Base-by-base conservation (phyloP, 1,140 invertebrate genomes). In the Andricus grossulariae region DNA sequence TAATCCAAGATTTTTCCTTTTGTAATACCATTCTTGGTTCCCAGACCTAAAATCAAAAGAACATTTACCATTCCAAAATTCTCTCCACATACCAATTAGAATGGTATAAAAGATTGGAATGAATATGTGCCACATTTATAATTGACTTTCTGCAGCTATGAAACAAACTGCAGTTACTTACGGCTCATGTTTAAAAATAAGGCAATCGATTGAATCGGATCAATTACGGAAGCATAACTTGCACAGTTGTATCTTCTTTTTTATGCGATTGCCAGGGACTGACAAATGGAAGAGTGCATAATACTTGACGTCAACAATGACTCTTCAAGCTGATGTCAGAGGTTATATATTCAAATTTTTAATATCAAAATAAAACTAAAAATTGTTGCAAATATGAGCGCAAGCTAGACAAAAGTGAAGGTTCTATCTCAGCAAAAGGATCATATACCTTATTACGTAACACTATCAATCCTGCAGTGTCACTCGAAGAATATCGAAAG, bases 401-500 rank as follows among this genome's bases (percentile, higher is more conserved):
- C 5, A 32, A 32, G 25, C 25, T 32, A 32, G 3, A 32, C 25
- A 32, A 32, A 32, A 45, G 7, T 45, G 8, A 11, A 45, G 39
- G 10, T 7, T 7, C 10, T 11, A 45, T 45, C 0, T 45, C 10
- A 7, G 0, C 39, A 8, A 45, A 45, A 45, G 39, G 39, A 45
- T 45, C 39, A 45, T 8, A 7, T 45, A 39, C 5, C 39, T 7
- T 2, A 45, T 11, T 45, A 45, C 7, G 39, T 11, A 45, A 45
- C 0, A 45, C 70, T 45, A 71, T 19, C 18, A 25, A 13, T 12
- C 39, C 39, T 45, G 74, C 72, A 72, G 21, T 10, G 2, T 0
- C 49, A 51, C 7, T 55, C 50, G 12, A 39, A 50, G 72, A 72
- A 76, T 78, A 75, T 76, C 57, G 74, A 76, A 79, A 79, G 80